Evolutionary conservation across 1,140 invertebrate genomes (phyloP).

Genomic region (Camponotus floridanus): DNA sequence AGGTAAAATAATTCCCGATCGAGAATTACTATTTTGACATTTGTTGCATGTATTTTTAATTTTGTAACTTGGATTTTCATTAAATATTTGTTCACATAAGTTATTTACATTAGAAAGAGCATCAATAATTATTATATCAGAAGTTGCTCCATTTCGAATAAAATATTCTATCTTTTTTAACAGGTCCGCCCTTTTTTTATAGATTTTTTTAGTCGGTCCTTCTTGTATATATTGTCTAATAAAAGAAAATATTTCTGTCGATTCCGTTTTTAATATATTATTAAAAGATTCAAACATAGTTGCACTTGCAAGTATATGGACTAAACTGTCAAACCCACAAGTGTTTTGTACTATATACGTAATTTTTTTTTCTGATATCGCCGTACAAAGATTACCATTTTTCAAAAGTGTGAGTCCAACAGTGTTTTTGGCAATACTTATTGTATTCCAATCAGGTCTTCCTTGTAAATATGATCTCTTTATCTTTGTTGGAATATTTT

Average conservation of each 20-base stretch:
- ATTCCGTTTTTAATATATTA: not conserved
- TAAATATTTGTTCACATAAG: not conserved
- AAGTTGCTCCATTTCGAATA: not conserved
- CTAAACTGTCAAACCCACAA: slow-evolving; percentile 11
- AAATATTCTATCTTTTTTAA: not conserved
- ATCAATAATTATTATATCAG: not conserved
- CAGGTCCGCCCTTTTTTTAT: not conserved
- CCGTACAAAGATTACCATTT: slow-evolving; percentile 3
- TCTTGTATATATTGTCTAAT: not conserved
- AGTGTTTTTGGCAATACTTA: not conserved
- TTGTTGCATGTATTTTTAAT: slow-evolving; percentile 4
- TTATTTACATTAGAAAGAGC: not conserved
- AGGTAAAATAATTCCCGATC: slow-evolving; percentile 5
- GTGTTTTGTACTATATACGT: not conserved
- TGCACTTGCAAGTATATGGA: slow-evolving; percentile 11
- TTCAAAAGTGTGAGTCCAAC: not conserved
- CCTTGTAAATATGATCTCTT: not conserved
- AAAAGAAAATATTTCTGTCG: not conserved
- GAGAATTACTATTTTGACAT: not conserved
- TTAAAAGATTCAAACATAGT: not conserved
- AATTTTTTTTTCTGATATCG: slow-evolving; percentile 7
- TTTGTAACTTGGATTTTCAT: slow-evolving; percentile 1
- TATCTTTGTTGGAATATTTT: not conserved
- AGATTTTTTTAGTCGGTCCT: not conserved
- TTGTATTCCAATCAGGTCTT: not conserved